A percentile compares a stretch with the other conserved stretches of the same genome.
Conservation (phyloP, 2,113 vertebrate genomes). For the Suricata suricatta region DNA sequence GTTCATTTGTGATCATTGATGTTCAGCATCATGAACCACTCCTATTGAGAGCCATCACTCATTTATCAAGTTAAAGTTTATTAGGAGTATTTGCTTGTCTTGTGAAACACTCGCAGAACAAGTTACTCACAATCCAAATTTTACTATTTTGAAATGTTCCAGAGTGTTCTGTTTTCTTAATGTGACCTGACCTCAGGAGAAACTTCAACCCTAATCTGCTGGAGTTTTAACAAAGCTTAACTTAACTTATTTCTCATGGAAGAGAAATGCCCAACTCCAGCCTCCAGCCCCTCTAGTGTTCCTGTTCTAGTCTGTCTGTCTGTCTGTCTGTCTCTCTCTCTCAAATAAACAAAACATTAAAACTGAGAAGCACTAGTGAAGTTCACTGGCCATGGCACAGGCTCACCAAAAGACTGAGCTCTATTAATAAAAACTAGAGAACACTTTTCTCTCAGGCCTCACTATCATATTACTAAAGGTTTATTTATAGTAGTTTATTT, state of each 20-base stretch:
- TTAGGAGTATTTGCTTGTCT: too few species aligned
- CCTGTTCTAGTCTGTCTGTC: too few species aligned
- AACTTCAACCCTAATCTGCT: background rate
- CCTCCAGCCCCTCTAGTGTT: background rate
- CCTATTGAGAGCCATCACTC: too few species aligned
- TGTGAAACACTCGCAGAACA: too few species aligned
- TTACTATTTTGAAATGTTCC: background rate
- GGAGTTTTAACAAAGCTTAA: background rate
- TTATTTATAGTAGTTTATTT: background rate
- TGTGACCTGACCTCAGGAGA: background rate
- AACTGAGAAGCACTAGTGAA: background rate
- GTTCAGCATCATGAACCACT: too few species aligned
- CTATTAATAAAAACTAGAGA: background rate
- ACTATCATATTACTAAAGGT: background rate
- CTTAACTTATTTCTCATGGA: background rate
- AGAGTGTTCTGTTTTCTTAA: background rate
- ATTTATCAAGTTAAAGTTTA: too few species aligned
- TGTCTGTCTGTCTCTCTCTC: too few species aligned
- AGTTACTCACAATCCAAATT: too few species aligned
- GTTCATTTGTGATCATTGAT: too few species aligned
- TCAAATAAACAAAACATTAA: too few species aligned
- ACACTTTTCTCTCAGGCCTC: too few species aligned
- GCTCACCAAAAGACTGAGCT: background rate
- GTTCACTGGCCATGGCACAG: background rate
- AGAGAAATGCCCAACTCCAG: background rate